A percentile compares a stretch with the other conserved stretches of the same genome.
These are phyloP conservation scores for Rhodinocichla rosea DNA, from an alignment of 2,113 vertebrate genomes.

Conservation along the genomic window DNA sequence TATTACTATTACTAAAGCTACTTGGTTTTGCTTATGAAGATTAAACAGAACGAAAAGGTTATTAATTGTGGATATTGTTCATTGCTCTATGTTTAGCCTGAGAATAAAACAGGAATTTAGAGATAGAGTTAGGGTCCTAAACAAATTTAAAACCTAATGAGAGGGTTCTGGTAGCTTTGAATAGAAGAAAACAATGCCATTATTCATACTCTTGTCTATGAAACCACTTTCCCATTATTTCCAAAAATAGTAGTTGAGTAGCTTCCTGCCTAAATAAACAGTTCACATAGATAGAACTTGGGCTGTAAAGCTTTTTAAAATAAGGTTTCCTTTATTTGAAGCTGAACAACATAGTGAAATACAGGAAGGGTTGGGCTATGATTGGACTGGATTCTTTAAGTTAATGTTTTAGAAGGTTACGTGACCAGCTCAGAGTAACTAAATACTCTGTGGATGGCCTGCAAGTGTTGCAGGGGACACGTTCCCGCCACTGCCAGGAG, in stretches of 20 bases:
- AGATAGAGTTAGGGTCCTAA: not conserved
- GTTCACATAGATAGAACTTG: not conserved
- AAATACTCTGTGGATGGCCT: not conserved
- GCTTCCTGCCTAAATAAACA: slow-evolving; percentile 52
- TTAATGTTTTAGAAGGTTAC: slow-evolving; percentile 12
- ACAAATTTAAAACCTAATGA: slow-evolving; percentile 19
- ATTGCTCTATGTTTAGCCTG: not conserved
- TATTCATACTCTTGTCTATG: slow-evolving; percentile 20
- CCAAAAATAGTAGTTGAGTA: slow-evolving; percentile 39
- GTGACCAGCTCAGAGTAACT: not conserved
- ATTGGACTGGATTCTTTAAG: not conserved
- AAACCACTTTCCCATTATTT: slow-evolving; percentile 42
- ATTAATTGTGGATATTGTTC: not conserved
- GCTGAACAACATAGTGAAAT: not conserved
- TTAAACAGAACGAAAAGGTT: not conserved
- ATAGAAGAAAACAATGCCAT: slow-evolving; percentile 12
- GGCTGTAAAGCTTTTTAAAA: slow-evolving; percentile 17
- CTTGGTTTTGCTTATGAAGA: not conserved
- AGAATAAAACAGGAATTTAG: not conserved
- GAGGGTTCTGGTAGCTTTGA: not conserved
- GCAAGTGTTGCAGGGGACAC: not conserved
- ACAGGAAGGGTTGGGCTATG: slow-evolving; percentile 44
- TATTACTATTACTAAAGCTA: not conserved
- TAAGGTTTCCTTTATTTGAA: slow-evolving; percentile 14
- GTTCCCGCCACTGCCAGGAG: not conserved